Percentiles rank a stretch among this genome's conserved stretches.
Evolutionary conservation across 2,113 vertebrate species (phyloP).

Genomic region (Phyllostomus hastatus): DNA sequence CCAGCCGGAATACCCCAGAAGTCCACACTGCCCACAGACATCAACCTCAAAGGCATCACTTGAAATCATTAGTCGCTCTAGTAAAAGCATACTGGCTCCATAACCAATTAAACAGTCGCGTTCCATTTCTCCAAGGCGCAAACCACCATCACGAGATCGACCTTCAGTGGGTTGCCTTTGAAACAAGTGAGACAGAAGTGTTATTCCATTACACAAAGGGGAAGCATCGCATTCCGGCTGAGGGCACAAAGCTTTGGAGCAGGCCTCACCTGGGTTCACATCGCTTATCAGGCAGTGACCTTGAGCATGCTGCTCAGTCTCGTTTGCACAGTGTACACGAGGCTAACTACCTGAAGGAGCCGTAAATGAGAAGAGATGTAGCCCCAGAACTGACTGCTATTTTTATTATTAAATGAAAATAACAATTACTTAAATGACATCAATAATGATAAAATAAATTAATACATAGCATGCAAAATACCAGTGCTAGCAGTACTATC

Average conservation of each 20-base stretch:
- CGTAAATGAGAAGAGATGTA: not conserved
- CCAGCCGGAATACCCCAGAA: conserved; percentile 98
- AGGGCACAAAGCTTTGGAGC: not conserved
- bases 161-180: conserved; percentile 97
- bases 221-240: not conserved
- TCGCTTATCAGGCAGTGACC: not conserved
- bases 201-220: not conserved
- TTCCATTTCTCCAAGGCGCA: conserved; percentile 99
- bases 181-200: conserved; percentile 11
- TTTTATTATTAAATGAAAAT: not conserved
- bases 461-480: not conserved
- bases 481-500: not conserved
- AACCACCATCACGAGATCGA: conserved; percentile 95
- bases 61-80: conserved; percentile 99
- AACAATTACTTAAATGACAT: not conserved
- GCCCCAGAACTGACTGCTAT: not conserved
- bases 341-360: not conserved
- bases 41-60: conserved; percentile 99
- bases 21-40: conserved; percentile 96
- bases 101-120: conserved; percentile 98
- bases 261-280: not conserved
- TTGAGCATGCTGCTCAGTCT: not conserved
- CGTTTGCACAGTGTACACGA: not conserved
- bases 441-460: not conserved
- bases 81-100: conserved; percentile 96